Evolutionary conservation across 2,797 vertebrate genomes (phyloP).

Genomic region (Sebastes minor): DNA sequence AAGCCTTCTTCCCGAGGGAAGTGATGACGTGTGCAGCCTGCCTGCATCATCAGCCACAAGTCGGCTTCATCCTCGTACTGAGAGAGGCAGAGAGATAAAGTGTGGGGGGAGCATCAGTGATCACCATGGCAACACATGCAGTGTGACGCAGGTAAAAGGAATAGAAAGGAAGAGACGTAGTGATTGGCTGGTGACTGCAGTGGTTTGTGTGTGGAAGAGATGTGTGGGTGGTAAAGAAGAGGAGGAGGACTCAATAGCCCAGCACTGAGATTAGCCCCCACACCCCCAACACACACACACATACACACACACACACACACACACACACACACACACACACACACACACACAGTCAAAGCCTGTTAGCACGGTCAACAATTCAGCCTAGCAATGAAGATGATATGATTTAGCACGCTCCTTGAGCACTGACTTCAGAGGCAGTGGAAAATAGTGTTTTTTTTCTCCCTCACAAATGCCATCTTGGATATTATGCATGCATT

Average conservation of each 20-base stretch:
- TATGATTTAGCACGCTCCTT: slow-evolving; percentile 53
- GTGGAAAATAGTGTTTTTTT: slow-evolving; percentile 32
- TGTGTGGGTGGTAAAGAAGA: slow-evolving; percentile 67
- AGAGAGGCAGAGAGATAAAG: slow-evolving; percentile 36
- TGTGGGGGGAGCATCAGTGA: slow-evolving; percentile 67
- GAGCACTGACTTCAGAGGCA: slow-evolving; percentile 53
- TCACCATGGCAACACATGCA: slow-evolving; percentile 80
- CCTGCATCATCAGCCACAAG: slow-evolving; percentile 77
- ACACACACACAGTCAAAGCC: slow-evolving; percentile 36
- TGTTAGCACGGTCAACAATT: slow-evolving; percentile 58
- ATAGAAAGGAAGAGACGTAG: slow-evolving; percentile 40
- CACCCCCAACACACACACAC: slow-evolving; percentile 13
- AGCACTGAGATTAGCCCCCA: slow-evolving; percentile 41
- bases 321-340: slow-evolving; percentile 6
- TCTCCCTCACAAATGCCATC: slow-evolving; percentile 39
- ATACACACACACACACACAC: background rate
- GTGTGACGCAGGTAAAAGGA: slow-evolving; percentile 73
- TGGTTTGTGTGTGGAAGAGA: slow-evolving; percentile 38
- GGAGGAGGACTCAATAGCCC: slow-evolving; percentile 47
- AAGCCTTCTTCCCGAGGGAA: slow-evolving; percentile 73
- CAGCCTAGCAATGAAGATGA: slow-evolving; percentile 42
- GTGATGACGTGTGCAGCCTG: slow-evolving; percentile 72
- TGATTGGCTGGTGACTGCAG: slow-evolving; percentile 67
- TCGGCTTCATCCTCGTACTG: slow-evolving; percentile 50
- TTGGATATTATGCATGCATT: slow-evolving; percentile 44